A percentile compares a stretch with the other conserved stretches of the same genome.
phyloP scores from a whole-genome alignment of 1,140 invertebrate genomes.

The Diachasma alloeum region DNA sequence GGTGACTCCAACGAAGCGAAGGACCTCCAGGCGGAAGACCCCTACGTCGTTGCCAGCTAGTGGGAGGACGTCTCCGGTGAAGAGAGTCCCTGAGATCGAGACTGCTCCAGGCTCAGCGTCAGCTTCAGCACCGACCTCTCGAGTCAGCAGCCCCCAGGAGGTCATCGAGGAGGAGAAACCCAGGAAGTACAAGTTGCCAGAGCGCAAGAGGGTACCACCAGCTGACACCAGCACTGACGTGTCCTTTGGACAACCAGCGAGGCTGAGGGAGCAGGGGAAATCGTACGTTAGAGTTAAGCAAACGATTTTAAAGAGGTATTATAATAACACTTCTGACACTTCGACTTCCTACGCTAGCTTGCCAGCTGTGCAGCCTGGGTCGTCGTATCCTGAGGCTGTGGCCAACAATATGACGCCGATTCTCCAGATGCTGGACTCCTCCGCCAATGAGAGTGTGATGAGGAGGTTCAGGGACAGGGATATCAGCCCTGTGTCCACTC shows the following conservation, averaged over 20 bases:
- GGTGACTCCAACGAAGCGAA: constrained; percentile 44
- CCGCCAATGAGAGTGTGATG: constrained; percentile 35
- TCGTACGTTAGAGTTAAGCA: constrained; percentile 34
- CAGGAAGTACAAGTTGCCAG: constrained; percentile 25
- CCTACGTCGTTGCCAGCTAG: constrained; percentile 37
- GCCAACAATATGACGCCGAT: constrained; percentile 43
- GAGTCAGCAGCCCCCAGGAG: constrained; percentile 34
- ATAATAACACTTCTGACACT: background rate
- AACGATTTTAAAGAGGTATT: constrained; percentile 19
- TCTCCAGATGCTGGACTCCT: constrained; percentile 53
- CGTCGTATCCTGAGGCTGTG: background rate
- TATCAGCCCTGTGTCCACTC: constrained; percentile 58
- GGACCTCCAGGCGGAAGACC: constrained; percentile 13
- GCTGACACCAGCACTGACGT: constrained; percentile 45
- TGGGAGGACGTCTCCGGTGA: constrained; percentile 32
- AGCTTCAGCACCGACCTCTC: constrained; percentile 33
- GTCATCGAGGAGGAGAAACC: background rate
- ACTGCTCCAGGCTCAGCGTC: background rate
- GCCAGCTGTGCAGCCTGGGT: constrained; percentile 38
- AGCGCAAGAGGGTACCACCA: background rate
- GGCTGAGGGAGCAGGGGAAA: constrained; percentile 9
- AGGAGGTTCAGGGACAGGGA: constrained; percentile 13
- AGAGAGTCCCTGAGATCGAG: background rate
- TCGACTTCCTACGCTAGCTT: constrained; percentile 57
- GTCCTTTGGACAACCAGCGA: background rate